phyloP scores from a whole-genome alignment of 1,140 invertebrate genomes.

The Bombus consobrinus region DNA sequence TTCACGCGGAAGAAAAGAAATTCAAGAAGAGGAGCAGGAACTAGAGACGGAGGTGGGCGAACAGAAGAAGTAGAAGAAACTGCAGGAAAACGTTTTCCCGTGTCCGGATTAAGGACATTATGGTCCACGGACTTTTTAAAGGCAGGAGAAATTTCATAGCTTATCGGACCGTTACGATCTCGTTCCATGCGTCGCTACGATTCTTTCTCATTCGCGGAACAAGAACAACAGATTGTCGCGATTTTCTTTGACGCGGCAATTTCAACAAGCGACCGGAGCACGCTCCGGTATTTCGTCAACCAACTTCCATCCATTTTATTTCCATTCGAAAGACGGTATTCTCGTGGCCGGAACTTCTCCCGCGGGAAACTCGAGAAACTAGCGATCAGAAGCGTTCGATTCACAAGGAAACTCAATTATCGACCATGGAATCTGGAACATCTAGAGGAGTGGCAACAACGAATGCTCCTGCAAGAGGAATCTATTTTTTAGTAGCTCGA shows the following conservation, averaged over 20 bases:
- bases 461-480: background rate
- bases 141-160: slow-evolving; percentile 48
- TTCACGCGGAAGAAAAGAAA: slow-evolving; percentile 52
- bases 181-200: slow-evolving; percentile 47
- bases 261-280: too few relatives aligned
- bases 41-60: too few relatives aligned
- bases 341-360: background rate
- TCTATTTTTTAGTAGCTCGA: background rate
- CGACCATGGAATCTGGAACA: slow-evolving; percentile 28
- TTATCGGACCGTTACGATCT: slow-evolving; percentile 59
- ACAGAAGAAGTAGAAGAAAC: slow-evolving; percentile 32
- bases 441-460: background rate
- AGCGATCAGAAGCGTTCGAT: slow-evolving; percentile 10
- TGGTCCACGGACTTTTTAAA: slow-evolving; percentile 23
- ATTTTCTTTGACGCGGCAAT: background rate
- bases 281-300: too few relatives aligned
- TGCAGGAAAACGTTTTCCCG: slow-evolving; percentile 30
- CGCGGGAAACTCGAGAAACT: background rate
- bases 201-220: slow-evolving; percentile 31
- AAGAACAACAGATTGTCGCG: background rate
- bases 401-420: slow-evolving; percentile 34
- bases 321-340: background rate
- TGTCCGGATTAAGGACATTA: slow-evolving; percentile 63
- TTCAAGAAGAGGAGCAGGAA: slow-evolving; percentile 1
- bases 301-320: background rate